Base-by-base conservation (phyloP, 2,113 vertebrate species). In the Monarcha castaneiventris region DNA sequence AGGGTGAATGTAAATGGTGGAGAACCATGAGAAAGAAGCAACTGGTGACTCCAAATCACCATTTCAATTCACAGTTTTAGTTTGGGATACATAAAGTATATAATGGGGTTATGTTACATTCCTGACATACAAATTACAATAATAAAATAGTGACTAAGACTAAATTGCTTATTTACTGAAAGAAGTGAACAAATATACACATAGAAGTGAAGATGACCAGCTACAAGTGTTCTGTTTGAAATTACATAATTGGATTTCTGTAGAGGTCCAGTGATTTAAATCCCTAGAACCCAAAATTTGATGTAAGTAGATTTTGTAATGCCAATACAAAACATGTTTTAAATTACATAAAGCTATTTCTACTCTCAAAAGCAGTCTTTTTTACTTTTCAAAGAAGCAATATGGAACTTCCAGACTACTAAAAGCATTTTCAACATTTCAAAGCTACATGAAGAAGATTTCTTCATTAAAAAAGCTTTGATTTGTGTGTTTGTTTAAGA, bases 391-490 rank as follows among this genome's bases (percentile, higher is more conserved):
- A 74, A 88, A 83, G 29, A 52, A 49, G 26, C 48, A 86, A 35
- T 73, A 76, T 21, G 48, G 15, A 73, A 81, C 5, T 75, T 95
- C 46, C 63, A 81, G 29, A 13, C 55, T 73, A 61, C 39, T 63
- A 77, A 62, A 93, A 86, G 72, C 37, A 55, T 72, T 54, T 44
- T 87, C 59, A 82, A 54, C 19, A 75, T 55, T 88, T 94, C 84
- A 88, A 67, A 68, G 37, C 25, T 87, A 30, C 16, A 61, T 9
- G 29, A 92, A 77, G 74, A 39, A 61, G 79, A 92, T 86, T 94
- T 96, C 74, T 71, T 95, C 51, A 69, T 82, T 79, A 75, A 96
- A 90, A 94, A 92, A 94, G 41, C 58, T 94, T 95, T 91, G 55
- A 78, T 86, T 89, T 73, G 3, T 74, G 41, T 54, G 14, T 49